Percentiles rank a stretch among this genome's conserved stretches.
phyloP scores from a whole-genome alignment of 1,140 invertebrate species.

The Ips typographus region DNA sequence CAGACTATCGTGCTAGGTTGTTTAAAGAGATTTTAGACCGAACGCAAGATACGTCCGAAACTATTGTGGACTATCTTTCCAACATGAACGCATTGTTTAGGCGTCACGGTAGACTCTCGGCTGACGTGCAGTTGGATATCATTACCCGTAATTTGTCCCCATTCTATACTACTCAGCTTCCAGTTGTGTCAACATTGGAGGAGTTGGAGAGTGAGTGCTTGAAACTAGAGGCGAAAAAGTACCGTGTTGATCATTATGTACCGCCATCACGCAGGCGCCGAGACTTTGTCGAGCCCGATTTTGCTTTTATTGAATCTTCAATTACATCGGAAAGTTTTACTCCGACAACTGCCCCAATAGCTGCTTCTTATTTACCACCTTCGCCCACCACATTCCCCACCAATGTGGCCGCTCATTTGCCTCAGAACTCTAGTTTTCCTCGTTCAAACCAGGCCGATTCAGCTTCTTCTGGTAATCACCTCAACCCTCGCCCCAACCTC shows the following conservation, averaged over 20 bases:
- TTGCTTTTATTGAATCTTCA: too few species aligned
- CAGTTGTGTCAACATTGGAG: background rate
- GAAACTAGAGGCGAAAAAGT: slow-evolving; percentile 13
- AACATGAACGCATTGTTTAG: slow-evolving; percentile 34
- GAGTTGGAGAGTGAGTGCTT: slow-evolving; percentile 17
- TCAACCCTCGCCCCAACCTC: background rate
- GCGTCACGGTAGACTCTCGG: slow-evolving; percentile 12
- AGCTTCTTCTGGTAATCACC: background rate
- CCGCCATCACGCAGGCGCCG: too few species aligned
- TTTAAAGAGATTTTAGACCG: too few species aligned
- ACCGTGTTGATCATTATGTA: background rate
- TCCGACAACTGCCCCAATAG: too few species aligned
- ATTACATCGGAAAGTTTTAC: too few species aligned
- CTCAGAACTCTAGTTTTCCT: slow-evolving; percentile 7
- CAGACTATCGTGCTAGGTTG: too few species aligned
- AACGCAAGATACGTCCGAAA: too few species aligned
- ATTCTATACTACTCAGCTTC: slow-evolving; percentile 9
- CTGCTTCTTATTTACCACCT: too few species aligned
- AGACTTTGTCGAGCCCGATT: too few species aligned
- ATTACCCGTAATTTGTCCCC: slow-evolving; percentile 1
- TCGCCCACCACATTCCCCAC: too few species aligned
- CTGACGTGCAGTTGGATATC: slow-evolving; percentile 21
- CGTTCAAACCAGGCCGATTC: slow-evolving; percentile 8
- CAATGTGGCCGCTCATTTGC: background rate
- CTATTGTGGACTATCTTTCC: slow-evolving; percentile 44